Evolutionary conservation across 2,888 invertebrate genomes (phyloP), one percentile per base, ranked within the genome.

Genomic region (Acrobasis consociella): DNA sequence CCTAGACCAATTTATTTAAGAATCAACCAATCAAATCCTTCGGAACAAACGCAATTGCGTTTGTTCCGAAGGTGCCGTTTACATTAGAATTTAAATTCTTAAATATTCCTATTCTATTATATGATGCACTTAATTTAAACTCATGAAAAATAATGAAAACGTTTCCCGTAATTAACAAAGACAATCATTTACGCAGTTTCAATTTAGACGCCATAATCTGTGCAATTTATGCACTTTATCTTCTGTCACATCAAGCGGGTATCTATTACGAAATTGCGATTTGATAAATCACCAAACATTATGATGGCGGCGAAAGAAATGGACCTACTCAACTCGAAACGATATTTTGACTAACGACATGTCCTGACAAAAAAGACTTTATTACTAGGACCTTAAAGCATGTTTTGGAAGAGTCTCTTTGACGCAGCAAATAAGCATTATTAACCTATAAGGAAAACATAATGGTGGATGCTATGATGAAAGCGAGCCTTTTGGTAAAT

Each of bases 231-330:
- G 81, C 76, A 76, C 81, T 82, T 80, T 85, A 87, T 87, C 86
- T 82, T 77, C 78, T 78, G 81, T 83, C 84, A 77, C 85, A 88
- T 89, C 88, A 86, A 84, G 85, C 85, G 81, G 85, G 87, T 91
- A 89, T 92, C 90, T 92, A 89, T 92, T 91, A 91, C 90, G 87
- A 85, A 89, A 91, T 91, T 91, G 92, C 88, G 82, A 88, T 91
- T 91, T 92, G 90, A 92, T 89, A 90, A 91, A 92, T 91, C 86
- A 84, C 85, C 86, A 82, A 86, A 87, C 91, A 91, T 91, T 91
- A 91, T 90, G 86, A 86, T 83, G 83, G 87, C 86, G 89, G 83
- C 81, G 81, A 87, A 91, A 91, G 89, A 88, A 92, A 91, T 92
- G 89, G 89, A 84, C 84, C 80, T 83, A 81, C 85, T 89, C 81